Evolutionary conservation across 2,888 invertebrate genomes (phyloP).

Genomic region (Caenorhabditis sp.): DNA sequence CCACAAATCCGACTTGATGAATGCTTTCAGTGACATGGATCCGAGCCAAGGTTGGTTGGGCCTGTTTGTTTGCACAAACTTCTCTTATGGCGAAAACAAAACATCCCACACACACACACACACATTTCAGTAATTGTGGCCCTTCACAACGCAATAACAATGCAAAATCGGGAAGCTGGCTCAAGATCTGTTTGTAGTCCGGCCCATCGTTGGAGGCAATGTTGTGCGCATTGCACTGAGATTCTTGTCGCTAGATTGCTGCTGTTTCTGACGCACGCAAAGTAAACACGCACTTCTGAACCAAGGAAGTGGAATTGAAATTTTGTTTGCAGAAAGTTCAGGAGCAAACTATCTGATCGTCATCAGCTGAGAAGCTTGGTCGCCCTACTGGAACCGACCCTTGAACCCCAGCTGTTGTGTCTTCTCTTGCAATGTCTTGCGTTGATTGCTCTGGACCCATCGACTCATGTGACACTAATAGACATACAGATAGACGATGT

Average conservation of each 20-base stretch:
- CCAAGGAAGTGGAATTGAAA: background rate
- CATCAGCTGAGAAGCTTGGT: slow-evolving; percentile 86
- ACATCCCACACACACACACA: no score
- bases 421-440: slow-evolving; percentile 87
- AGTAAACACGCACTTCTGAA: slow-evolving; percentile 33
- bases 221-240: slow-evolving; percentile 75
- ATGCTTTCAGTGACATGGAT: slow-evolving; percentile 78
- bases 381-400: slow-evolving; percentile 87
- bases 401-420: slow-evolving; percentile 87
- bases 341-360: slow-evolving; percentile 86
- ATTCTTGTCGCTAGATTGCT: slow-evolving; percentile 85
- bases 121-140: slow-evolving; percentile 85
- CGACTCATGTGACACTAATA: slow-evolving; percentile 85
- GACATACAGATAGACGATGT: slow-evolving; percentile 87
- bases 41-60: slow-evolving; percentile 77
- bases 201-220: slow-evolving; percentile 85
- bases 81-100: background rate
- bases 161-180: slow-evolving; percentile 86
- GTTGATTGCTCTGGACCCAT: slow-evolving; percentile 86
- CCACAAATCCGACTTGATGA: slow-evolving; percentile 75
- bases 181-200: slow-evolving; percentile 87
- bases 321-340: slow-evolving; percentile 84
- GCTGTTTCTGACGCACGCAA: slow-evolving; percentile 86
- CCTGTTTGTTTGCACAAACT: slow-evolving; percentile 48
- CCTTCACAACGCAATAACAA: slow-evolving; percentile 86